These are phyloP conservation scores for Coenonympha glycerion DNA, from an alignment of 2,888 invertebrate genomes.

Conservation along the genomic window DNA sequence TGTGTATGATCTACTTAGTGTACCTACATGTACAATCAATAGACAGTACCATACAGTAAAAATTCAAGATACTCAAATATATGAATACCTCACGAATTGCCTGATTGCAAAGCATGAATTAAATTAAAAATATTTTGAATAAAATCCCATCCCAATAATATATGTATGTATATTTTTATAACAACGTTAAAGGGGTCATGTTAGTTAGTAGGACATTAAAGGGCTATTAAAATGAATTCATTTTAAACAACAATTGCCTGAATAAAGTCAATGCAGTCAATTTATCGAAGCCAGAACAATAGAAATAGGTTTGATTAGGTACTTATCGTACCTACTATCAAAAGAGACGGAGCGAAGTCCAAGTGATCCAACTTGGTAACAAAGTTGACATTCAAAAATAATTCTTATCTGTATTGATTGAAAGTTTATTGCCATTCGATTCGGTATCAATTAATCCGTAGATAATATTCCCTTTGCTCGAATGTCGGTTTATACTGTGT, in stretches of 20 bases:
- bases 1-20: no score
- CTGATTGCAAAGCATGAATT: no score
- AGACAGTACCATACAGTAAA: no score
- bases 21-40: no score
- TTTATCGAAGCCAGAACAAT: constrained; percentile 5
- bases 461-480: constrained; percentile 15
- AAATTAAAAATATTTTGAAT: no score
- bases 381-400: constrained; percentile 12
- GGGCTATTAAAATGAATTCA: neutral
- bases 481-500: no score
- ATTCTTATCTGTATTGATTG: constrained; percentile 10
- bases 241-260: neutral
- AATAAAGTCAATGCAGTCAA: neutral
- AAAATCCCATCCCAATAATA: no score
- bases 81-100: no score
- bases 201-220: neutral
- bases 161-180: no score
- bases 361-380: constrained; percentile 7
- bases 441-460: constrained; percentile 23
- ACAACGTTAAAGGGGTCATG: neutral
- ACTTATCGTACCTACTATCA: constrained; percentile 2
- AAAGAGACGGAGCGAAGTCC: constrained; percentile 12
- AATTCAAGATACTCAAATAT: no score
- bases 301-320: constrained; percentile 6
- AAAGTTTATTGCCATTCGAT: constrained; percentile 22